Base-by-base conservation (phyloP, 2,888 invertebrate genomes). In the Eurytoma adleriae region DNA sequence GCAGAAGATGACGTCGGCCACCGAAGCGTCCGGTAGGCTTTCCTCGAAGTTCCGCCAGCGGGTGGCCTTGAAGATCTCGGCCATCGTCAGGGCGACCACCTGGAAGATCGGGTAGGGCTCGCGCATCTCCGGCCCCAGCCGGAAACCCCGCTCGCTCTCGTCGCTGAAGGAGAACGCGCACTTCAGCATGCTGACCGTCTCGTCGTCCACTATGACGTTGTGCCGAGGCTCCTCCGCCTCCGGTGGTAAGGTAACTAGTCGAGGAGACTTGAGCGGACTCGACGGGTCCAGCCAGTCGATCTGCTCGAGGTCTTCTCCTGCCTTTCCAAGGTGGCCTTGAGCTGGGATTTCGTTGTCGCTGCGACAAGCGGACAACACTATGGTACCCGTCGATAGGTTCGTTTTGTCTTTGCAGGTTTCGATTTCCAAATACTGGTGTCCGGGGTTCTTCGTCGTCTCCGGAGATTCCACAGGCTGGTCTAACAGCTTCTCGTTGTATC, bases 61-160 rank as follows among this genome's bases (percentile, higher is more conserved):
- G 4, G 66, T 61, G 3, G 72, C 67, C 16, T 81, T 81, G 30
- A 81, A 68, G 3, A 79, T 72, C 10, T 81, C 81, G 10, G 71
- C 18, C 7, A 81, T 24, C 7, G 77, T 80, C 14, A 80, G 24
- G 10, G 76, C 70, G 10, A 77, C 64, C 1, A 20, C 20, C 40
- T 82, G 71, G 64, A 78, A 80, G 3, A 82, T 40, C 2, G 78
- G 76, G 16, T 80, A 80, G 1, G 78, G 77, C 14, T 82, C 74
- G 61, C 50, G 61, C 0, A 52, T 16, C 1, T 82, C 74, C 1
- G 74, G 59, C 0, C 80, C 74, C 5, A 71, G 52, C 0, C 24
- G 71, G 30, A 78, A 79, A 13, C 74, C 78, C 1, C 74, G 66
- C 4, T 72, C 54, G 27, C 18, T 57, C 12, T 81, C 74, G 61